Evolutionary conservation across 1,140 invertebrate species (phyloP), one percentile per base, ranked within the genome.

Genomic region (Bombus confusus): DNA sequence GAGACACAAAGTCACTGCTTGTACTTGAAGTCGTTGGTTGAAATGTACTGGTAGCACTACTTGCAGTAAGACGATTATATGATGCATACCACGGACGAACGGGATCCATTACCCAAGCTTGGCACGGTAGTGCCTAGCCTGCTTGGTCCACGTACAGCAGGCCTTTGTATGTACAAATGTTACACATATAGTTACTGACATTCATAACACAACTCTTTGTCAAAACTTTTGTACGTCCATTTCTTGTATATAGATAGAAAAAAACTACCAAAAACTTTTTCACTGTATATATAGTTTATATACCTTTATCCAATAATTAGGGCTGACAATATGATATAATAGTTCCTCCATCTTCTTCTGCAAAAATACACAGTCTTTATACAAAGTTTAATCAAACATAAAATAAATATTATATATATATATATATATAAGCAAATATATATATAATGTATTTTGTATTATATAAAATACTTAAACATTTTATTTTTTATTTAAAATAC

Each of bases 81-180:
- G 97, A 96, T 91, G 97, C 95, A 93, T 97, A 97, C 97, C 97
- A 97, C 95, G 97, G 97, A 95, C 97, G 97, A 95, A 97, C 97
- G 93, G 97, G 97, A 97, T 97, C 97, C 97, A 97, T 97, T 92
- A 93, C 92, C 91, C 93, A 91, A 86, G 83, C 83, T 90, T 87
- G 91, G 93, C 93, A 93, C 93, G 57, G 79, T 28, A 88, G 93
- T 94, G 93, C 93, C 93, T 91, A 92, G 91, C 91, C 84, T 87
- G 90, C 86, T 86, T 87, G 90, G 88, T 92, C 90, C 83, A 88
- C 39, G 66, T 83, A 85, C 52, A 76, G 84, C 86, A 91, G 87
- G 84, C 86, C 88, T 80, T 88, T 34, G 69, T 85, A 72, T 64
- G 41, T 86, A 52, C 39, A 81, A 87, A 83, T 83, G 52, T 89